These are phyloP conservation scores for Cerastis leucographa DNA, from an alignment of 2,888 invertebrate genomes.

Conservation along the genomic window DNA sequence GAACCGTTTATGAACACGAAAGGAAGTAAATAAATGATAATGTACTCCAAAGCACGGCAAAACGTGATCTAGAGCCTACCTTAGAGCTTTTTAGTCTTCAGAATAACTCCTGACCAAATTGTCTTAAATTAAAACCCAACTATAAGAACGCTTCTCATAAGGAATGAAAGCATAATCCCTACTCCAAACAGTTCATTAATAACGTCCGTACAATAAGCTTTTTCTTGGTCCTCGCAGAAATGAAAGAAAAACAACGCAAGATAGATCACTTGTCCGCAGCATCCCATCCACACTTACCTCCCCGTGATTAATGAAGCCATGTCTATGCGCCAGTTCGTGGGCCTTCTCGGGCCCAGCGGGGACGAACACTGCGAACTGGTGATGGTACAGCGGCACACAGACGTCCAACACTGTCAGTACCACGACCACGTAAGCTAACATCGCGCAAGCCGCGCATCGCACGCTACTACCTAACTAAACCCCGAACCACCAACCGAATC, in stretches of 20 bases:
- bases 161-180: constrained; percentile 42
- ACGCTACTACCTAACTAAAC: constrained; percentile 78
- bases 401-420: constrained; percentile 85
- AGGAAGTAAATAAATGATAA: constrained; percentile 28
- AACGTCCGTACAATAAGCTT: constrained; percentile 58
- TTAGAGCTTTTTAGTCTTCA: neutral
- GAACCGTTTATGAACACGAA: constrained; percentile 47
- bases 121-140: constrained; percentile 17
- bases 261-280: constrained; percentile 60
- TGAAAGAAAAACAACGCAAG: constrained; percentile 65
- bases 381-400: constrained; percentile 87
- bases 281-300: constrained; percentile 80
- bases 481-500: constrained; percentile 62
- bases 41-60: neutral
- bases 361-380: constrained; percentile 78
- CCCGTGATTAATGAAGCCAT: constrained; percentile 88
- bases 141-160: constrained; percentile 28
- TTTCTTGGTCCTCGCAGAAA: constrained; percentile 55
- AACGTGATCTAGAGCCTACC: neutral
- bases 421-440: constrained; percentile 85
- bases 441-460: constrained; percentile 86
- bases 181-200: constrained; percentile 62
- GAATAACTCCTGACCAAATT: neutral
- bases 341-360: constrained; percentile 81
- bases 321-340: constrained; percentile 85